Evolutionary conservation across 2,113 vertebrate genomes (phyloP).

Genomic region (Oryzias melastigma): DNA sequence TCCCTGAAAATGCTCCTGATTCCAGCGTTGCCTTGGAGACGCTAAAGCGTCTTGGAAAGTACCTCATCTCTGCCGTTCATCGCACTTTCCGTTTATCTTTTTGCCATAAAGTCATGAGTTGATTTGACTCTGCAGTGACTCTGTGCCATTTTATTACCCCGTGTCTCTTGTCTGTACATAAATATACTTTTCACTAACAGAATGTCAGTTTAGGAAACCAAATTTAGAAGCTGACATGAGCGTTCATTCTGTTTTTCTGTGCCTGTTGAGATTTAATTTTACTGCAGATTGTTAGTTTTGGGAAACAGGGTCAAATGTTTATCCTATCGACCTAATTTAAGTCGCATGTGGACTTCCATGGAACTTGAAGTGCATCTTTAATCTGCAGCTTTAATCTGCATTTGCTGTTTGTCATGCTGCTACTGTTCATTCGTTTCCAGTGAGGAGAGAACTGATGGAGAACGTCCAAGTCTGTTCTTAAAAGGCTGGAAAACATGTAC

Average conservation of each 20-base stretch:
- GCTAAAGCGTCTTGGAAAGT: constrained; percentile 20
- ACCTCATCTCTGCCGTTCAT: constrained; percentile 29
- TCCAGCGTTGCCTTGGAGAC: constrained; percentile 10
- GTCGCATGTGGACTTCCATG: background rate
- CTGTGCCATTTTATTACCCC: constrained; percentile 45
- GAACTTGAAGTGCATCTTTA: constrained; percentile 29
- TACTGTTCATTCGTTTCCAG: background rate
- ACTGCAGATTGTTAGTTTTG: constrained; percentile 42
- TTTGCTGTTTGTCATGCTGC: background rate
- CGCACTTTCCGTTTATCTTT: constrained; percentile 40
- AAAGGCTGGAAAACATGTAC: constrained; percentile 2
- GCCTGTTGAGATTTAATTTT: constrained; percentile 63
- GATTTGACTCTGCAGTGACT: background rate
- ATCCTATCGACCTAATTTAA: constrained; percentile 22
- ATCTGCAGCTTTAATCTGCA: constrained; percentile 1
- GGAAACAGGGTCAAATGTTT: constrained; percentile 42
- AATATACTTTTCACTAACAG: constrained; percentile 1
- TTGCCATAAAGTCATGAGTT: constrained; percentile 23
- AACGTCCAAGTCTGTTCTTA: background rate
- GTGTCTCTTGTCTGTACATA: constrained; percentile 23
- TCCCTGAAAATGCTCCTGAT: background rate
- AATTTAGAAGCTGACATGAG: constrained; percentile 5
- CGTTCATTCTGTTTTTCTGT: constrained; percentile 21
- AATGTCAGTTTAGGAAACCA: background rate
- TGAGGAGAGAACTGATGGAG: background rate